phyloP scores from a whole-genome alignment of 1,140 invertebrate genomes.

The Bicyclus anynana region DNA sequence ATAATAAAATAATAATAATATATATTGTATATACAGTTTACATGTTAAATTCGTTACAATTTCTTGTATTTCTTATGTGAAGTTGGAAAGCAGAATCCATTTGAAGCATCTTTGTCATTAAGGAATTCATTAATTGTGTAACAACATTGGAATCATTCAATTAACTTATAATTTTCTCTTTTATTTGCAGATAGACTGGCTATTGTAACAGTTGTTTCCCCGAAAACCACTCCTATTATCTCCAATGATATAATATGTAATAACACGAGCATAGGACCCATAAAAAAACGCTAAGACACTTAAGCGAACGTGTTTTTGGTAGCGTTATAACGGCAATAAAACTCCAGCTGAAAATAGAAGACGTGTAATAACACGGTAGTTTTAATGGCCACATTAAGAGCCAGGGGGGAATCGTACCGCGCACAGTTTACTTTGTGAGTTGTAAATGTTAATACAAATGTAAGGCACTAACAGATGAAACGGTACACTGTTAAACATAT shows the following conservation, averaged over 20 bases:
- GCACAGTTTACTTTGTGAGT: constrained; percentile 23
- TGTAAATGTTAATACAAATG: constrained; percentile 34
- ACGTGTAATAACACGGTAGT: constrained; percentile 32
- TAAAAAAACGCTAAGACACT: constrained; percentile 38
- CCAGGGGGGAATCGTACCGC: constrained; percentile 13
- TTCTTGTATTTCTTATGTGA: too few species aligned
- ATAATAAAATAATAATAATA: too few species aligned
- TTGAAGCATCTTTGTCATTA: too few species aligned
- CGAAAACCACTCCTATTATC: too few species aligned
- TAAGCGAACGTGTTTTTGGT: constrained; percentile 37
- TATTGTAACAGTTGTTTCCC: too few species aligned
- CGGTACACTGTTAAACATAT: constrained; percentile 28
- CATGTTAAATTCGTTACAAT: too few species aligned
- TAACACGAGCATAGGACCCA: not conserved
- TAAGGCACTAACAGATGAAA: constrained; percentile 34
- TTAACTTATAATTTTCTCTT: too few species aligned
- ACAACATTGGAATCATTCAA: too few species aligned
- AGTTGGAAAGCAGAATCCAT: too few species aligned
- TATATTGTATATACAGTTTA: too few species aligned
- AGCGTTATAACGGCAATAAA: constrained; percentile 39
- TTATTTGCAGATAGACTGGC: too few species aligned
- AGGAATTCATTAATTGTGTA: too few species aligned
- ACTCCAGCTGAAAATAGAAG: constrained; percentile 42
- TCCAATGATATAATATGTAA: not conserved
- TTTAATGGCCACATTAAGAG: constrained; percentile 42